Evolutionary conservation across 1,140 invertebrate species (phyloP).

Genomic region (Lucilia cuprina): DNA sequence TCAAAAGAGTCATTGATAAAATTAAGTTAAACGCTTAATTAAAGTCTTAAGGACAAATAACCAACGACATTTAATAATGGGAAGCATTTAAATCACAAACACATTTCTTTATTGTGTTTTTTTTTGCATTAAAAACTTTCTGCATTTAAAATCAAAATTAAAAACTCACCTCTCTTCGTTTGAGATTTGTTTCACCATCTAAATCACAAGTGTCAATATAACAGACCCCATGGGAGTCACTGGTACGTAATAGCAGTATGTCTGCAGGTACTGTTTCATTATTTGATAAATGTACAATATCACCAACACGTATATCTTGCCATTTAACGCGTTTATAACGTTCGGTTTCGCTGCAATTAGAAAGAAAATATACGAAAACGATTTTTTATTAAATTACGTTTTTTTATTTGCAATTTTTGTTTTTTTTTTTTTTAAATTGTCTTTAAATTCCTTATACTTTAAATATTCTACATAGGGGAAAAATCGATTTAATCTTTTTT

Average conservation of each 20-base stretch:
- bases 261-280: slow-evolving; percentile 97
- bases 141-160: not conserved
- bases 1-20: too few relatives aligned
- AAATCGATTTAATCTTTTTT: not conserved
- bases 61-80: too few relatives aligned
- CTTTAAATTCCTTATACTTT: too few relatives aligned
- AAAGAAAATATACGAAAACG: not conserved
- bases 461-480: not conserved
- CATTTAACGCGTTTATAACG: slow-evolving; percentile 87
- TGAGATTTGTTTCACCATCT: slow-evolving; percentile 99
- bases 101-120: too few relatives aligned
- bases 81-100: too few relatives aligned
- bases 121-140: too few relatives aligned
- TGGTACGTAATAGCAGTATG: slow-evolving; percentile 86
- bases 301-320: slow-evolving; percentile 91
- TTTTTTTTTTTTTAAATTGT: too few relatives aligned
- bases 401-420: too few relatives aligned
- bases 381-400: too few relatives aligned
- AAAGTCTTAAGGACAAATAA: too few relatives aligned
- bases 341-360: slow-evolving; percentile 72
- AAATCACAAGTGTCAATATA: slow-evolving; percentile 98
- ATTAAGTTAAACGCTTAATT: too few relatives aligned
- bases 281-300: slow-evolving; percentile 94
- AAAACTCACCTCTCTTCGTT: slow-evolving; percentile 82
- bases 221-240: slow-evolving; percentile 92